Base-by-base conservation (phyloP, 2,888 invertebrate species). In the Halocaridina rubra region DNA sequence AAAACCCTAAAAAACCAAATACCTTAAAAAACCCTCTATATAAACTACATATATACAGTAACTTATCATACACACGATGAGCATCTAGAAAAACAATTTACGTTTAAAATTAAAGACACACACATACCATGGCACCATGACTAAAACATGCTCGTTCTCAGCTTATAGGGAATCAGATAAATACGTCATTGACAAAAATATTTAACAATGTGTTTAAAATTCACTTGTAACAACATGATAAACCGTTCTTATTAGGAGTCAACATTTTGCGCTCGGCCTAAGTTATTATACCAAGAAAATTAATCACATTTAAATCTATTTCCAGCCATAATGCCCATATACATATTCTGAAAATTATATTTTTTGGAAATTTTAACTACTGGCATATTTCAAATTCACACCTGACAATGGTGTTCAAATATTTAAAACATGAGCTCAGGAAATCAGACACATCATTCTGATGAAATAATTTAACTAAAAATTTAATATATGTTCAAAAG, bases 131-230 rank as follows among this genome's bases (percentile, higher is more conserved):
- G 82, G 82, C 82, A 82, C 82, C 82, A 82, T 82, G 71, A 78
- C 78, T 77, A 77, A 71, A 82, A 77, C 71, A 75, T 29, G 71
- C 19, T 39, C 39, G 59, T 29, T 80, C 29, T 71, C 39, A 72
- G 72, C 32, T 82, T 24, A 64, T 24, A 82, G 71, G 76, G 71
- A 71, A 61, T 82, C 82, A 82, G 82, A 82, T 82, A 82, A 82
- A 78, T 78, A 82, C 77, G 78, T 82, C 78, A 82, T 72, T 82
- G 82, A 82, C 82, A 82, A 82, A 53, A 82, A 82, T 82, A 82
- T 82, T 82, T 82, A 82, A 82, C 82, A 82, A 82, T 82, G 77
- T 82, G 77, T 82, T 76, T 82, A 82, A 82, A 82, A 82, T 77
- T 78, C 82, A 82, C 82, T 78, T 82, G 82, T 82, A 82, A 82